These are phyloP conservation scores for Drosophila flavopinicola DNA, from an alignment of 2,888 invertebrate species.

Conservation along the genomic window DNA sequence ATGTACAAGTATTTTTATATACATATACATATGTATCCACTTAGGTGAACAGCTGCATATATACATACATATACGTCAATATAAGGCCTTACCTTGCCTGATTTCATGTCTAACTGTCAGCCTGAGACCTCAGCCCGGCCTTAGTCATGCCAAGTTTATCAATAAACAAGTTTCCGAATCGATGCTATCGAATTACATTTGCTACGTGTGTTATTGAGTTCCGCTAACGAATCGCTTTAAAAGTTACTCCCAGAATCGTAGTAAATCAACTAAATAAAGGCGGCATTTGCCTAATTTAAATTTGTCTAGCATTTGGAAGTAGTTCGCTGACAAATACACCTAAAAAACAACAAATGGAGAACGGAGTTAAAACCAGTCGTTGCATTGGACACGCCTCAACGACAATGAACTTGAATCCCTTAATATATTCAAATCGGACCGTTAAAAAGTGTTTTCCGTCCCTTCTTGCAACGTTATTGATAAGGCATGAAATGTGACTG, in stretches of 20 bases:
- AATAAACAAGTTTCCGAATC: conserved; percentile 63
- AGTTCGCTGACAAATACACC: conserved; percentile 11
- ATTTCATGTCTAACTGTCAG: conserved; percentile 33
- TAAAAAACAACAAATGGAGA: conserved; percentile 21
- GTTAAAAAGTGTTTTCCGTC: conserved; percentile 33
- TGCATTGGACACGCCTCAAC: conserved; percentile 51
- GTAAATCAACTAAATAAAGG: conserved; percentile 26
- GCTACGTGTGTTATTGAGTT: conserved; percentile 52
- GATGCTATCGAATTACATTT: conserved; percentile 53
- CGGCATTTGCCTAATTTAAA: conserved; percentile 46
- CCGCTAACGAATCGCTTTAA: conserved; percentile 49
- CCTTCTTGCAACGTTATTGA: conserved; percentile 30
- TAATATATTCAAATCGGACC: conserved; percentile 62
- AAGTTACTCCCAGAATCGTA: conserved; percentile 27
- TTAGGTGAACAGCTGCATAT: not conserved
- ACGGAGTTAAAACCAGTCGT: not conserved
- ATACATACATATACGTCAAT: conserved; percentile 15
- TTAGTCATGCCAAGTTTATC: conserved; percentile 59
- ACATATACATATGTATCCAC: not conserved
- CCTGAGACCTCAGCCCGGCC: conserved; percentile 39
- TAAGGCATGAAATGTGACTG: conserved; percentile 67
- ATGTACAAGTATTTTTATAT: not conserved
- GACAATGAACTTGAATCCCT: conserved; percentile 59
- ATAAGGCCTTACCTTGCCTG: conserved; percentile 31
- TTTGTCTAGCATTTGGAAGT: conserved; percentile 9